Evolutionary conservation across 2,888 invertebrate genomes (phyloP), one percentile per base, ranked within the genome.

Genomic region (Nezara viridula): DNA sequence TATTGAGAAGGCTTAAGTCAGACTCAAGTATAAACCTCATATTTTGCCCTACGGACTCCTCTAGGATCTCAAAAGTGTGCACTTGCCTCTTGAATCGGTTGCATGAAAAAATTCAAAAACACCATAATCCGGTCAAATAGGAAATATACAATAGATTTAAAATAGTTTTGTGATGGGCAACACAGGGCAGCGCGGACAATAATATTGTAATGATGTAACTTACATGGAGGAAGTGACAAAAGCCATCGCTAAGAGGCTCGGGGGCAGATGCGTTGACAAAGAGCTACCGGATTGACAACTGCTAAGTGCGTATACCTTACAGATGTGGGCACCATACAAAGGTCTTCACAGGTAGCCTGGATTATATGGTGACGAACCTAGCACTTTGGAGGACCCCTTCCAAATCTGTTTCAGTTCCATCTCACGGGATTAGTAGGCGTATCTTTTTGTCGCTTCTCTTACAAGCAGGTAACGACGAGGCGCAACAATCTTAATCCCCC

Each of bases 301-400:
- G 37, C 66, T 73, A 73, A 73, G 66, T 73, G 66, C 66, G 66
- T 73, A 73, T 73, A 73, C 32, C 66, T 73, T 73, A 81, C 81
- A 81, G 77, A 77, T 77, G 77, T 77, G 77, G 24, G 27, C 4
- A 7, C 40, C 55, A n/a, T 9, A n/a, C 81, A 81, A 44, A 81
- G 44, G n/a, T 81, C 19, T 40, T 37, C 81, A 47, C 81, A 81
- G 81, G 81, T 81, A 81, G 44, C 12, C 0, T 2, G 81, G 81
- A 81, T 81, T 81, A 81, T 27, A 44, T 81, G 81, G 81, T 81
- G 81, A 81, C 81, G 44, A 81, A 44, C 81, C 81, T 40, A 40
- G 44, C 81, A 81, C 81, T 81, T 81, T 73, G 66, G 66, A 37
- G 66, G 19, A 19, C 32, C 32, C 19, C 32, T 21, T 37, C 66